Evolutionary conservation across 2,888 invertebrate species (phyloP), one percentile per base, ranked within the genome.

Genomic region (Noctua comes): DNA sequence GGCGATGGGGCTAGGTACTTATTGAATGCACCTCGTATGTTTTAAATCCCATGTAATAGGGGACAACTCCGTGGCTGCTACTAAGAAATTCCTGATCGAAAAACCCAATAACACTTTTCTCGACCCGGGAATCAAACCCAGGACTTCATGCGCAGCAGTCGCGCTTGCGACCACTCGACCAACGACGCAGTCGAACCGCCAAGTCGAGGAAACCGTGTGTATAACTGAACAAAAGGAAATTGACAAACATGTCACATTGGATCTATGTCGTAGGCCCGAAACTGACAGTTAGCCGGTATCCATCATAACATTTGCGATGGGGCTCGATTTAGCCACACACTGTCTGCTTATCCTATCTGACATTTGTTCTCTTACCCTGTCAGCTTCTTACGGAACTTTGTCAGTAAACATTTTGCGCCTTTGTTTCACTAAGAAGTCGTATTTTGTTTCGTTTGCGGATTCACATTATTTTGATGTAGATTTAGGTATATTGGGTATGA

Each of bases 361-460:
- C 77, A 76, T 78, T 76, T 77, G 79, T 81, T 72, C 65, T 75
- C 77, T 54, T 77, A 66, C 70, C 54, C 68, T 71, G 86, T 86
- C 89, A 85, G 81, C 84, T 88, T 85, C 84, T 85, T 80, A 83
- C 77, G 77, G 83, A 88, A 90, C 80, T 90, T 90, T 86, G 75
- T 80, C 86, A 86, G 85, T 77, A 80, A 81, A 82, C 76, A 81
- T 79, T 75, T 65, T 48, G 69, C 43, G 57, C 68, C 70, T 80
- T 68, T 75, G 75, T 80, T 72, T 77, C 68, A 48, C 27, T 79
- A 71, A 74, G 62, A 54, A 73, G 59, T 73, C 59, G 71, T 70
- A 77, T 82, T 77, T 77, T 71, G 79, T 83, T 82, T 70, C 69
- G 82, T 76, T 66, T 59, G 51, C 77, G 36, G 46, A 82, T 82